phyloP scores from a whole-genome alignment of 2,888 invertebrate species.

The Argyresthia albistria region DNA sequence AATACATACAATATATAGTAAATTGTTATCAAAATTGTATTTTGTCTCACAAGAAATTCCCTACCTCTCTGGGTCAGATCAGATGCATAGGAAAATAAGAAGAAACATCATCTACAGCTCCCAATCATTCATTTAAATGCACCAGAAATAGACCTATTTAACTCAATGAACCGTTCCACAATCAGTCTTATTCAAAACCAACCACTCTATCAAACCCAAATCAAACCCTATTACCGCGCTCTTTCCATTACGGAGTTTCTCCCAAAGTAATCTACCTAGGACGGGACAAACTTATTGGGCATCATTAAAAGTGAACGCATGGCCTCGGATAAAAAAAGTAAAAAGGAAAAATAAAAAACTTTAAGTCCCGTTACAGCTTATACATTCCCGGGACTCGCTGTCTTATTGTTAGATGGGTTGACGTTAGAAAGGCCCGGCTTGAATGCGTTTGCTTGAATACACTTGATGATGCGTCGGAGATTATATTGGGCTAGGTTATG shows the following conservation, averaged over 20 bases:
- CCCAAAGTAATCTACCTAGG: conserved; percentile 11
- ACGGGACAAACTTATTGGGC: conserved; percentile 19
- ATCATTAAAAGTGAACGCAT: conserved; percentile 65
- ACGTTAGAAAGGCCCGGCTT: not conserved
- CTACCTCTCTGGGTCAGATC: too few species aligned
- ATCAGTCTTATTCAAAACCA: not conserved
- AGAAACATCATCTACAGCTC: too few species aligned
- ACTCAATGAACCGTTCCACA: not conserved
- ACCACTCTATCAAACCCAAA: not conserved
- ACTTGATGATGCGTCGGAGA: not conserved
- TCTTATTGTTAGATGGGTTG: not conserved
- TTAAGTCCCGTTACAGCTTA: conserved; percentile 30
- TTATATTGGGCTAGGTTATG: conserved; percentile 14
- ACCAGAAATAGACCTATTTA: too few species aligned
- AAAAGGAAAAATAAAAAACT: conserved; percentile 53
- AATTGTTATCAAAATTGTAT: too few species aligned
- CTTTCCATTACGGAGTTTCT: conserved; percentile 3
- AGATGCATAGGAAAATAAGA: too few species aligned
- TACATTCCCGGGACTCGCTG: conserved; percentile 6
- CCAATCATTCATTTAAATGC: too few species aligned
- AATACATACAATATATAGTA: too few species aligned
- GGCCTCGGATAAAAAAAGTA: conserved; percentile 32
- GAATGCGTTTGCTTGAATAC: not conserved
- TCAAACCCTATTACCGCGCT: not conserved
- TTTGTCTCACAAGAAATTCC: too few species aligned